These are phyloP conservation scores for Perdita meconis DNA, from an alignment of 2,888 invertebrate genomes.

Conservation along the genomic window DNA sequence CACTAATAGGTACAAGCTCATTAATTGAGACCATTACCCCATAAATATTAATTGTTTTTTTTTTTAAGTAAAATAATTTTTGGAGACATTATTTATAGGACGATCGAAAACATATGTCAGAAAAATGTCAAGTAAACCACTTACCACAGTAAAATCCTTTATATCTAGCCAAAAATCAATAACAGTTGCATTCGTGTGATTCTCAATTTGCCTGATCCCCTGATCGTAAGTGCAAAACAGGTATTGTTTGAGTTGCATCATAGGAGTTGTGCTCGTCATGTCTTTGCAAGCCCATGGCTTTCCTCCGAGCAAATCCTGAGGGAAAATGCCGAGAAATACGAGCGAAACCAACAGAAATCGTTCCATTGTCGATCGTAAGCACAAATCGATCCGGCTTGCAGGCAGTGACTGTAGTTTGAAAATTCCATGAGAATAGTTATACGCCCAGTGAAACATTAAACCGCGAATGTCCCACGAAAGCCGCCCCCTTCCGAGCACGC, in stretches of 20 bases:
- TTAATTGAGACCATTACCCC: too few relatives aligned
- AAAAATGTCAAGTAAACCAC: conserved; percentile 34
- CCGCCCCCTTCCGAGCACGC: conserved; percentile 57
- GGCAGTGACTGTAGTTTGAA: conserved; percentile 22
- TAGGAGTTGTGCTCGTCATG: conserved; percentile 60
- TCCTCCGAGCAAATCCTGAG: not conserved
- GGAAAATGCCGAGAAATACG: not conserved
- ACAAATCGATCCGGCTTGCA: conserved; percentile 19
- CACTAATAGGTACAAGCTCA: too few relatives aligned
- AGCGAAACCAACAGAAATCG: conserved; percentile 7
- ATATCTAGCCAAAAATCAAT: conserved; percentile 86
- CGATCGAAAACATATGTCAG: too few relatives aligned
- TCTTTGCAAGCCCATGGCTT: conserved; percentile 65
- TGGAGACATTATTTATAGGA: too few relatives aligned
- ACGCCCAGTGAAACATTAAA: conserved; percentile 70
- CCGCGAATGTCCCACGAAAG: conserved; percentile 35
- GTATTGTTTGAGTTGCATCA: conserved; percentile 83
- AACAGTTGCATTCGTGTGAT: conserved; percentile 85
- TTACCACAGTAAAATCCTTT: conserved; percentile 85
- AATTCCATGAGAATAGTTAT: conserved; percentile 26
- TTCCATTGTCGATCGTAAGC: conserved; percentile 24
- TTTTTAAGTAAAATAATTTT: too few relatives aligned
- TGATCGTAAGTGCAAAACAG: conserved; percentile 86
- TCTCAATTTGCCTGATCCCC: conserved; percentile 83
- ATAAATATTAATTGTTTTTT: too few relatives aligned